A percentile compares a stretch with the other conserved stretches of the same genome.
These are phyloP conservation scores for Dipodomys ordii DNA, from an alignment of 2,113 vertebrate species.

Conservation along the genomic window DNA sequence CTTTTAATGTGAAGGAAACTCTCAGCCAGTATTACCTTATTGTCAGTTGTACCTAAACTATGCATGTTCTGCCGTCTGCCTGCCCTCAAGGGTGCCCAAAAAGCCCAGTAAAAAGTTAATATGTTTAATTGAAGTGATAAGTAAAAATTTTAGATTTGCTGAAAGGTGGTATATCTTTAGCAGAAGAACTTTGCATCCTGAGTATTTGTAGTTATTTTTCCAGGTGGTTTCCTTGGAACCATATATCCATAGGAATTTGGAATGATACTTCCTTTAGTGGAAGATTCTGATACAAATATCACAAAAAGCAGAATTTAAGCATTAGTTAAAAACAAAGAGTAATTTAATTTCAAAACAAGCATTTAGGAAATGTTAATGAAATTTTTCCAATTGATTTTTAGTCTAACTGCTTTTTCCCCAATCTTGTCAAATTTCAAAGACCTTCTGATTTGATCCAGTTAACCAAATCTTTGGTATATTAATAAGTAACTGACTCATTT, in stretches of 20 bases:
- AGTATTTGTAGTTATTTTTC: no score
- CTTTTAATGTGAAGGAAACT: no score
- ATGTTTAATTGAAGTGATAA: no score
- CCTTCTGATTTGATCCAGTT: slow-evolving; percentile 39
- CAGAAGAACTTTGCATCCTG: no score
- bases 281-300: slow-evolving; percentile 15
- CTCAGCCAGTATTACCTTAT: no score
- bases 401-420: background rate
- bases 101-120: no score
- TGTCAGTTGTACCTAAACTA: no score
- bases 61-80: no score
- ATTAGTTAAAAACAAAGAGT: slow-evolving; percentile 18
- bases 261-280: slow-evolving; percentile 37
- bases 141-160: no score
- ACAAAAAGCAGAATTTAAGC: slow-evolving; percentile 51
- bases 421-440: slow-evolving; percentile 50
- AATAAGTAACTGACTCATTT: slow-evolving; percentile 55
- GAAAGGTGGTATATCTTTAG: no score
- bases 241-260: background rate
- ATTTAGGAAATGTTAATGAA: slow-evolving; percentile 32
- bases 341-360: slow-evolving; percentile 12
- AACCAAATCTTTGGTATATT: slow-evolving; percentile 31
- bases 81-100: no score
- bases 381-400: slow-evolving; percentile 56
- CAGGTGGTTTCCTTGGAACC: no score